These are phyloP conservation scores for Bombylius discolor DNA, from an alignment of 2,888 invertebrate species.

Conservation along the genomic window DNA sequence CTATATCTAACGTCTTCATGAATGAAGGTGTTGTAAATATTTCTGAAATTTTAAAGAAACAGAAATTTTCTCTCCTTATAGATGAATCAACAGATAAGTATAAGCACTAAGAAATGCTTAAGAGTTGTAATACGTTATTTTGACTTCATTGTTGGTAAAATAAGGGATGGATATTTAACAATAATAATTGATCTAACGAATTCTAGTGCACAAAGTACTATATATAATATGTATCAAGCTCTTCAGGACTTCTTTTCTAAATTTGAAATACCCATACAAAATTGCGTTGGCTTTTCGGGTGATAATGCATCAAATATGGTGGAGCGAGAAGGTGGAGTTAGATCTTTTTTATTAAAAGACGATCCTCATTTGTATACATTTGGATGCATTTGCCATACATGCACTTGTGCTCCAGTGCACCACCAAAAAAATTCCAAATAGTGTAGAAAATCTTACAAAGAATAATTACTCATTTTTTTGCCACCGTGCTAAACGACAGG, in stretches of 20 bases:
- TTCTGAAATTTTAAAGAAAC: neutral
- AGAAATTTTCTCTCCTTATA: neutral
- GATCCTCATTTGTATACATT: constrained; percentile 17
- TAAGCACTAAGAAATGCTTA: neutral
- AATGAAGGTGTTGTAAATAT: neutral
- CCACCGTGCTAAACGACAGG: constrained; percentile 19
- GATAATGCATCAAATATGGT: constrained; percentile 20
- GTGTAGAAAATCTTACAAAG: constrained; percentile 16
- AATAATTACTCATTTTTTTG: constrained; percentile 18
- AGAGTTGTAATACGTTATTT: constrained; percentile 1
- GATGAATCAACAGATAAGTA: constrained; percentile 1
- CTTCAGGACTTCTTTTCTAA: neutral
- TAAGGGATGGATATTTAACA: neutral
- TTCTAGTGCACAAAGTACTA: neutral
- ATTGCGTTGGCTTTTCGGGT: constrained; percentile 17
- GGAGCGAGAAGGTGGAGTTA: constrained; percentile 15
- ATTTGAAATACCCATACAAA: constrained; percentile 4
- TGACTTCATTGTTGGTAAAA: neutral
- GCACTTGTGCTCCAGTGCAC: constrained; percentile 18
- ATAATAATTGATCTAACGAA: neutral
- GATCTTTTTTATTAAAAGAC: constrained; percentile 12
- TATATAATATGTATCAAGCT: neutral
- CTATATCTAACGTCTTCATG: neutral
- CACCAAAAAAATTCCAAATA: constrained; percentile 17
- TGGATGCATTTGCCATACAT: constrained; percentile 20